Evolutionary conservation across 1,140 invertebrate genomes (phyloP).

Genomic region (Diorhabda elongata): DNA sequence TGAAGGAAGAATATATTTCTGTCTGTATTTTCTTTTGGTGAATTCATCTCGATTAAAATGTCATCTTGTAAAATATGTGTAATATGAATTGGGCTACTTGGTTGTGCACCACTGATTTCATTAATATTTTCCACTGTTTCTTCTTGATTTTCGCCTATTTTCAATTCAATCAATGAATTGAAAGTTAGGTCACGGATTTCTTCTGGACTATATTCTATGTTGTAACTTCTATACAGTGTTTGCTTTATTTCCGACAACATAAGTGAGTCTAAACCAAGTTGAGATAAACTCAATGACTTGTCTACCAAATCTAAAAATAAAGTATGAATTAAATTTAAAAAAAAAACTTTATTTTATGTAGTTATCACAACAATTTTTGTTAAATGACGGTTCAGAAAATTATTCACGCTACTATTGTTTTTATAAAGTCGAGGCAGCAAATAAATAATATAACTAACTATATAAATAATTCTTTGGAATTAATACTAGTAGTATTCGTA

Average conservation of each 20-base stretch:
- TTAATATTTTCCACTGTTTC: background rate
- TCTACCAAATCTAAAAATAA: conserved; percentile 27
- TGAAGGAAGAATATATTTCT: conserved; percentile 21
- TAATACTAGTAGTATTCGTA: too few relatives aligned
- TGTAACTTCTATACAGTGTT: conserved; percentile 58
- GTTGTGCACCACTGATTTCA: background rate
- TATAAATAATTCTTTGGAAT: too few relatives aligned
- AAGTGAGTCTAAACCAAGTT: conserved; percentile 64
- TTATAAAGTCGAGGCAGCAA: too few relatives aligned
- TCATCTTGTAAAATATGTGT: conserved; percentile 8
- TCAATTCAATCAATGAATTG: conserved; percentile 9
- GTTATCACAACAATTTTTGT: too few relatives aligned
- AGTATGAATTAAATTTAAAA: background rate
- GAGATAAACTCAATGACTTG: conserved; percentile 53
- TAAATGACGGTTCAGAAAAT: too few relatives aligned
- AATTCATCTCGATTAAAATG: background rate
- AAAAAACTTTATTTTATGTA: too few relatives aligned
- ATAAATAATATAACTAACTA: too few relatives aligned
- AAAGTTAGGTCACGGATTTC: conserved; percentile 22
- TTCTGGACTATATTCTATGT: conserved; percentile 18
- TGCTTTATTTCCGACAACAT: conserved; percentile 69
- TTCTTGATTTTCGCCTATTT: background rate
- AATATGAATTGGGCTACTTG: background rate
- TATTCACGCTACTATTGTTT: too few relatives aligned
- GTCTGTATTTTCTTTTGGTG: conserved; percentile 4